phyloP scores from a whole-genome alignment of 1,140 invertebrate species.

The Trichonephila inaurata region DNA sequence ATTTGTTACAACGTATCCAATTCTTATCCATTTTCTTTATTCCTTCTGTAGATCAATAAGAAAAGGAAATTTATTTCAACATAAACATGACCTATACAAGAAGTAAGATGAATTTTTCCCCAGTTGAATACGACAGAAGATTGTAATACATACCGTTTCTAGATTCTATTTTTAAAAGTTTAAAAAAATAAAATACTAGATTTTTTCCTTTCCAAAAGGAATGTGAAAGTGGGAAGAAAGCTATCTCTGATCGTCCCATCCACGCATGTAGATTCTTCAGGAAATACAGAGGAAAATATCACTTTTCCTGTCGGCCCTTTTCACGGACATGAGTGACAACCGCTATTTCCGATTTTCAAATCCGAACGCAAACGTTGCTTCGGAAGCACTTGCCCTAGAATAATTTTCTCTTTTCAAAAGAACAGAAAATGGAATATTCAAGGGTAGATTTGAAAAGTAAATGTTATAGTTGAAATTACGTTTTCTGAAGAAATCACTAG shows the following conservation, averaged over 20 bases:
- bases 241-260: conserved; percentile 21
- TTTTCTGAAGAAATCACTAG: not conserved
- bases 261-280: not conserved
- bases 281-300: conserved; percentile 36
- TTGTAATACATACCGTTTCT: not conserved
- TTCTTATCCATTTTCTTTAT: too few relatives aligned
- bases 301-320: conserved; percentile 1
- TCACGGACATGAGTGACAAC: not conserved
- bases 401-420: conserved; percentile 27
- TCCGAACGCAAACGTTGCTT: not conserved
- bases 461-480: not conserved
- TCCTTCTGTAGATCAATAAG: too few relatives aligned
- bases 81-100: too few relatives aligned
- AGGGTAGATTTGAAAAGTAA: not conserved
- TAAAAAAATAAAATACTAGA: not conserved
- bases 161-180: not conserved
- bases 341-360: not conserved
- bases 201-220: not conserved
- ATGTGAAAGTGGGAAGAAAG: not conserved
- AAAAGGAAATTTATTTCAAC: too few relatives aligned
- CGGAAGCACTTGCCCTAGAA: conserved; percentile 4
- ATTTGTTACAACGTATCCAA: too few relatives aligned
- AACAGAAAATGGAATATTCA: conserved; percentile 10
- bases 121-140: not conserved
- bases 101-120: too few relatives aligned